Conservation (phyloP, 2,113 vertebrate species). For the Seriola aureovittata region DNA sequence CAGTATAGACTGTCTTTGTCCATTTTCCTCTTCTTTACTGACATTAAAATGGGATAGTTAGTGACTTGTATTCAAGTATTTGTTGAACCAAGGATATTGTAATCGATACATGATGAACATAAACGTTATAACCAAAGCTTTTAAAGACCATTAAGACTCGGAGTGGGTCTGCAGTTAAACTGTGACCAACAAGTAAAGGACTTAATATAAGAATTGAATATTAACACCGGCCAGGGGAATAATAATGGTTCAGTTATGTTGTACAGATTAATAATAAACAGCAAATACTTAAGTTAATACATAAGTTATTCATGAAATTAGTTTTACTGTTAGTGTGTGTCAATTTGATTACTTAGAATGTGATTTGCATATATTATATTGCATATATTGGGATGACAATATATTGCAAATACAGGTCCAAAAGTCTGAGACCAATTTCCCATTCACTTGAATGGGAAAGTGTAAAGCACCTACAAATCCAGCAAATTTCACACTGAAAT, state of each 20-base stretch:
- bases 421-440: too few species aligned
- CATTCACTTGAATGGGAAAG: too few species aligned
- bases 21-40: conserved; percentile 28
- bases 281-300: not conserved
- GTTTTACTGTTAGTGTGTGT: not conserved
- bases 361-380: too few species aligned
- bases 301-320: not conserved
- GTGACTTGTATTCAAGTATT: conserved; percentile 12
- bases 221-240: not conserved
- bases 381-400: too few species aligned
- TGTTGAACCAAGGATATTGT: conserved; percentile 22
- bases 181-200: conserved; percentile 8
- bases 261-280: conserved; percentile 1
- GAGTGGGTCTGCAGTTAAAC: conserved; percentile 9
- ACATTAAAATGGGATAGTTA: conserved; percentile 41
- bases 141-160: conserved; percentile 20
- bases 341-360: too few species aligned
- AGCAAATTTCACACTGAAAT: not conserved
- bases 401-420: too few species aligned
- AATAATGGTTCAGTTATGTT: not conserved
- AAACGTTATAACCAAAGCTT: conserved; percentile 21
- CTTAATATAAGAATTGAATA: conserved; percentile 9
- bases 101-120: conserved; percentile 43
- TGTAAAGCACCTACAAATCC: not conserved
- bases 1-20: conserved; percentile 40